These are phyloP conservation scores for Dicerorhinus sumatrensis DNA, from an alignment of 2,113 vertebrate genomes.

Conservation along the genomic window DNA sequence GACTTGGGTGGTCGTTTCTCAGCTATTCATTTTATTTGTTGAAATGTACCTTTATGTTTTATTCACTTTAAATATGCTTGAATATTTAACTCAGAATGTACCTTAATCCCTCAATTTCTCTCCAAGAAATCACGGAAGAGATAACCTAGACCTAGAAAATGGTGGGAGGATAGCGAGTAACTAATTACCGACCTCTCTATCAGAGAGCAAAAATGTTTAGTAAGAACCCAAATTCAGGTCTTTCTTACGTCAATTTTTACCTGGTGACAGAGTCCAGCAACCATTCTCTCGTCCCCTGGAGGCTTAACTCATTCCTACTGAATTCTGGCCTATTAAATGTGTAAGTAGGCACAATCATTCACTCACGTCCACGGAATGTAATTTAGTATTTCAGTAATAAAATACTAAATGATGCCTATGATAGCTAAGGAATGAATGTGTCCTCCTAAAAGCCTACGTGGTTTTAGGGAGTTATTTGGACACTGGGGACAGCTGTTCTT, in stretches of 20 bases:
- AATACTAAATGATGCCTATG: background rate
- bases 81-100: background rate
- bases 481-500: background rate
- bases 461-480: background rate
- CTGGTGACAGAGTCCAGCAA: background rate
- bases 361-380: background rate
- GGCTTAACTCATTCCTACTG: background rate
- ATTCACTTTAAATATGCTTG: background rate
- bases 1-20: background rate
- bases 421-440: background rate
- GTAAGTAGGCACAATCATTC: background rate
- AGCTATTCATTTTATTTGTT: background rate
- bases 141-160: background rate
- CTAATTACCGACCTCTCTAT: background rate
- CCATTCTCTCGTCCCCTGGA: background rate
- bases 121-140: background rate
- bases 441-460: constrained; percentile 11
- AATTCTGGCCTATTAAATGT: background rate
- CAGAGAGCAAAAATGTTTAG: background rate
- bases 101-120: background rate
- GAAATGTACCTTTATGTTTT: background rate
- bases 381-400: background rate
- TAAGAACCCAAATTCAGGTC: background rate
- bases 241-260: background rate
- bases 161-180: background rate